phyloP scores from a whole-genome alignment of 2,888 invertebrate genomes.

The Itoplectis maculator region DNA sequence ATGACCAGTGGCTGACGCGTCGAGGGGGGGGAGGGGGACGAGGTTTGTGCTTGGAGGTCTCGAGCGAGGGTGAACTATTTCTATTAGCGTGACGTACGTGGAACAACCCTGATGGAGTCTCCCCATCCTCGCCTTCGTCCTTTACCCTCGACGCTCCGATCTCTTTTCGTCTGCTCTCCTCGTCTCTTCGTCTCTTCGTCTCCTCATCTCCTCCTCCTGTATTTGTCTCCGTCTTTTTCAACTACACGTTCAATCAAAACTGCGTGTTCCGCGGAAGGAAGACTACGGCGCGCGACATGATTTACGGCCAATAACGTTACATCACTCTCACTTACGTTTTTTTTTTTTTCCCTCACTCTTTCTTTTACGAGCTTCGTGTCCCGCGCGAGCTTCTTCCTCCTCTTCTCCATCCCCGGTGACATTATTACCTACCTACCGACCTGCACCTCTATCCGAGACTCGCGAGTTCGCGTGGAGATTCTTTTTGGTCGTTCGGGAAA shows the following conservation, averaged over 20 bases:
- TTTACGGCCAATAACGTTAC: conserved; percentile 64
- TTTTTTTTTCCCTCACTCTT: too few relatives aligned
- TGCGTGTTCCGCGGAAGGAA: conserved; percentile 39
- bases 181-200: not conserved
- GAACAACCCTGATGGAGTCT: conserved; percentile 11
- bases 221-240: conserved; percentile 23
- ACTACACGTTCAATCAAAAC: conserved; percentile 61
- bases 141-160: not conserved
- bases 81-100: conserved; percentile 50
- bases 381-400: conserved; percentile 23
- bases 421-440: conserved; percentile 49
- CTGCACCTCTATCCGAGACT: too few relatives aligned
- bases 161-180: conserved; percentile 17
- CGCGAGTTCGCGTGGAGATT: conserved; percentile 5
- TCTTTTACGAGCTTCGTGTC: conserved; percentile 52
- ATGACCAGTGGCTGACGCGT: conserved; percentile 33
- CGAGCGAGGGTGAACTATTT: conserved; percentile 34
- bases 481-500: not conserved
- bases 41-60: conserved; percentile 1
- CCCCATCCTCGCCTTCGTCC: not conserved
- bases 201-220: conserved; percentile 21
- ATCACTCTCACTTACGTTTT: conserved; percentile 54
- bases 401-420: conserved; percentile 29
- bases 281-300: conserved; percentile 44
- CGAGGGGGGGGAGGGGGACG: too few relatives aligned